phyloP scores from a whole-genome alignment of 2,797 vertebrate genomes.

The Lepilemur ruficaudatus region DNA sequence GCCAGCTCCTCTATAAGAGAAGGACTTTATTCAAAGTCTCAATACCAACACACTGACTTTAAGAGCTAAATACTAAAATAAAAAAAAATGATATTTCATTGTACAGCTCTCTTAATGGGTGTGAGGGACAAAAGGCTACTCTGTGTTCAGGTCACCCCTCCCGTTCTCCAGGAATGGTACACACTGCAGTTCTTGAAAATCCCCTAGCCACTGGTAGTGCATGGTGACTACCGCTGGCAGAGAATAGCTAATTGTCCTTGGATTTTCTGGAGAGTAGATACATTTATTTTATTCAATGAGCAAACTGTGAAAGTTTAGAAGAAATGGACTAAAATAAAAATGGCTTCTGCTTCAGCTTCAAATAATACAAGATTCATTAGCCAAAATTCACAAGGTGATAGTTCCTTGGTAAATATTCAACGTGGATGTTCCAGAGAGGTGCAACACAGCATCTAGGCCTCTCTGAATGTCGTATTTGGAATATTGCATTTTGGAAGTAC shows the following conservation, averaged over 20 bases:
- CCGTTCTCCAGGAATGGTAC: not conserved
- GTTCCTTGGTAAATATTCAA: conserved; percentile 42
- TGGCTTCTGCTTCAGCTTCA: not conserved
- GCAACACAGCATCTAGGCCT: not conserved
- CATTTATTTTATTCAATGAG: not conserved
- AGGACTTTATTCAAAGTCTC: conserved; percentile 39
- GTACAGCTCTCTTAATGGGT: not conserved
- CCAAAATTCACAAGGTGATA: not conserved
- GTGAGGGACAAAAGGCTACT: not conserved
- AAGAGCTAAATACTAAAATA: conserved; percentile 10
- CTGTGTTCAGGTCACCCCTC: not conserved
- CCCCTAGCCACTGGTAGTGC: not conserved
- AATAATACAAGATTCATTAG: conserved; percentile 21
- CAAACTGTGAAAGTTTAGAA: not conserved
- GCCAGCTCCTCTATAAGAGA: conserved; percentile 52
- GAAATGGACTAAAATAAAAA: conserved; percentile 4
- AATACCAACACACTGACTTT: not conserved
- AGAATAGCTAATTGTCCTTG: not conserved
- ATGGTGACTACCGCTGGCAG: not conserved
- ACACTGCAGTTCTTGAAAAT: not conserved
- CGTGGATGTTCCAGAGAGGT: conserved; percentile 1
- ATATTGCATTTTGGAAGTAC: not conserved
- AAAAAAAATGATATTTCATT: not conserved
- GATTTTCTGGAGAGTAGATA: not conserved
- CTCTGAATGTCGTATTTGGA: not conserved